phyloP scores from a whole-genome alignment of 2,888 invertebrate genomes.

The Entomobrya multifasciata region DNA sequence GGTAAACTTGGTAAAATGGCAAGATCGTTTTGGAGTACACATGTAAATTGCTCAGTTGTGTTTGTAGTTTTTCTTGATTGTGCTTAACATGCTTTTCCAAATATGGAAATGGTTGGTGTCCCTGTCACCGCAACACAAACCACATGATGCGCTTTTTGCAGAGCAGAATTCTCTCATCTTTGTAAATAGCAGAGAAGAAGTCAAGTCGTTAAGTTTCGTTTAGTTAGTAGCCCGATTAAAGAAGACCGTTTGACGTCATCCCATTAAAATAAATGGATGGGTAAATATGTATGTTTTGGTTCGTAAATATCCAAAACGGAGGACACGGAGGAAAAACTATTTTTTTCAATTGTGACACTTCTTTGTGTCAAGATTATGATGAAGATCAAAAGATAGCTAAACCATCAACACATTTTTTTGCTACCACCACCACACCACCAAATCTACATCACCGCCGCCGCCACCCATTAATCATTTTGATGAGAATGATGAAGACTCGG shows the following conservation, averaged over 20 bases:
- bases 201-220: no score
- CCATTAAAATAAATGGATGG: constrained; percentile 12
- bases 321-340: no score
- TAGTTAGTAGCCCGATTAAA: constrained; percentile 8
- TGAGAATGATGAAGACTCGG: neutral
- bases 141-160: no score
- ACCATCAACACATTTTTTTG: no score
- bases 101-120: constrained; percentile 48
- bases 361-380: neutral
- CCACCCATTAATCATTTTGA: constrained; percentile 3
- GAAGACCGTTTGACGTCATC: constrained; percentile 37
- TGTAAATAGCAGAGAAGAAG: no score
- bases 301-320: constrained; percentile 10
- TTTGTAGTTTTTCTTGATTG: no score
- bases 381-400: neutral
- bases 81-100: constrained; percentile 45
- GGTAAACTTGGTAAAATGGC: no score
- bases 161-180: no score
- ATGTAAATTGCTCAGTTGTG: constrained; percentile 25
- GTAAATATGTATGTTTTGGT: neutral
- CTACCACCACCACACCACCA: neutral
- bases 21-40: neutral
- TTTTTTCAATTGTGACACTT: neutral
- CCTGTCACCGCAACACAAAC: constrained; percentile 13
- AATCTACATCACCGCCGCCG: neutral